Evolutionary conservation across 2,797 vertebrate species (phyloP).

Genomic region (Acanthornis magna): DNA sequence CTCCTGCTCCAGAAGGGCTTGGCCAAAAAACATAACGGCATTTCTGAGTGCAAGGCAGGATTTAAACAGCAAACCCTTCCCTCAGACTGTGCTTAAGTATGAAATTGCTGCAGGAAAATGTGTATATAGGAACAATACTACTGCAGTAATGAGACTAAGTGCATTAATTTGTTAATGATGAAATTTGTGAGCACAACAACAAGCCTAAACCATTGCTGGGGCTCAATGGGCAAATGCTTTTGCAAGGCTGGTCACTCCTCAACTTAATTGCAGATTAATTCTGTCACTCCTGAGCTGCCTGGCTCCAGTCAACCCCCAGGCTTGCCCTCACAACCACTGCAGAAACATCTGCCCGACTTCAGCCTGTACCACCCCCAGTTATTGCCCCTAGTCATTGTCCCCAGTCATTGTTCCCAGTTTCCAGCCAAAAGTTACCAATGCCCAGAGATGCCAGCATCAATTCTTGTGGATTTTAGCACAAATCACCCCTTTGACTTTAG

Average conservation of each 20-base stretch:
- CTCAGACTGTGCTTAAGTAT: not conserved
- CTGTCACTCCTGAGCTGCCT: not conserved
- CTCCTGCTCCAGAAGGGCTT: not conserved
- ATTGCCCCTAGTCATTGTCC: fast-evolving
- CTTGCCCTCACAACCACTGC: not conserved
- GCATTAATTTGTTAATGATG: not conserved
- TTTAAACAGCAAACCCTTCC: not conserved
- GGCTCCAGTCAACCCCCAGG: fast-evolving
- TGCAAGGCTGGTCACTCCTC: not conserved
- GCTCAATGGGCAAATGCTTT: not conserved
- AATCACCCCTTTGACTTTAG: not conserved
- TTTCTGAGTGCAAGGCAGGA: not conserved
- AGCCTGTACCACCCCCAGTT: not conserved
- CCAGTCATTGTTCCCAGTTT: not conserved
- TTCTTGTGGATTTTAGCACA: not conserved
- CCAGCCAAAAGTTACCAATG: not conserved
- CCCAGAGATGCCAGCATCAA: fast-evolving
- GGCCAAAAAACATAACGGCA: not conserved
- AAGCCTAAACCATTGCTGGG: not conserved
- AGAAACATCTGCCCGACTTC: not conserved
- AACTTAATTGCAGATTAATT: not conserved
- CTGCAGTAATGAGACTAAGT: not conserved
- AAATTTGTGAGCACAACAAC: not conserved
- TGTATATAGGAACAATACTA: not conserved
- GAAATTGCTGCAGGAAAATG: not conserved